These are phyloP conservation scores for Sphecodes monilicornis DNA, from an alignment of 2,888 invertebrate genomes.

Conservation along the genomic window DNA sequence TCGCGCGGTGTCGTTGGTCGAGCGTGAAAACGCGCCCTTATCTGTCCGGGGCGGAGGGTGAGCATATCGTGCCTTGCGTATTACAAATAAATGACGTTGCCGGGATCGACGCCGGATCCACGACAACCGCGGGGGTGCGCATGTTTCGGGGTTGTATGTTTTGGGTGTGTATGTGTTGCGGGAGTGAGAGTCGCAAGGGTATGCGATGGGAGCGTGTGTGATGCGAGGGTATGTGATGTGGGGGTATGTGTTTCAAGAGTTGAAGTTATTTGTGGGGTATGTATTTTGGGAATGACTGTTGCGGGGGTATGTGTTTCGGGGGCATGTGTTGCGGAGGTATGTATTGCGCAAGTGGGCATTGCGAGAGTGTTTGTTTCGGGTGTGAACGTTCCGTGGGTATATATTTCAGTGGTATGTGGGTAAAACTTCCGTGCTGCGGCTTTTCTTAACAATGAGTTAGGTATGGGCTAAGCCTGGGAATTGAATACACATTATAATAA, in stretches of 20 bases:
- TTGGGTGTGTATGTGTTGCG: neutral
- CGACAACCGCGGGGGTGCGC: constrained; percentile 1
- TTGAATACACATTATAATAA: too few relatives aligned
- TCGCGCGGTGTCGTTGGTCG: constrained; percentile 42
- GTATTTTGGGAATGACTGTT: too few relatives aligned
- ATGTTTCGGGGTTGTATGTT: neutral
- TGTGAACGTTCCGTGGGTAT: too few relatives aligned
- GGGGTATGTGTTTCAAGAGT: neutral
- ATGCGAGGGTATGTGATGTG: too few relatives aligned
- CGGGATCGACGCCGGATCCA: constrained; percentile 41
- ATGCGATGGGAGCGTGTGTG: too few relatives aligned
- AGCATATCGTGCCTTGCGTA: constrained; percentile 46
- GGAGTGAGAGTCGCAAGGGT: neutral
- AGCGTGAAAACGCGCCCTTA: constrained; percentile 66
- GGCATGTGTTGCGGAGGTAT: neutral
- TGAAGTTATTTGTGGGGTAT: too few relatives aligned
- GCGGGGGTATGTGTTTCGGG: neutral
- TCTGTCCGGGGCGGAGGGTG: constrained; percentile 32
- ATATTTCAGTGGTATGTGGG: neutral
- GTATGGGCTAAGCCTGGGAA: too few relatives aligned
- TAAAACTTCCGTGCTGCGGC: too few relatives aligned
- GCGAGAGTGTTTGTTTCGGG: too few relatives aligned
- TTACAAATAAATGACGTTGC: constrained; percentile 70
- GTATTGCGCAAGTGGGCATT: too few relatives aligned
- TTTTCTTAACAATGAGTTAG: too few relatives aligned